Evolutionary conservation across 2,888 invertebrate genomes (phyloP).

Genomic region (Trissoscelio sp.): DNA sequence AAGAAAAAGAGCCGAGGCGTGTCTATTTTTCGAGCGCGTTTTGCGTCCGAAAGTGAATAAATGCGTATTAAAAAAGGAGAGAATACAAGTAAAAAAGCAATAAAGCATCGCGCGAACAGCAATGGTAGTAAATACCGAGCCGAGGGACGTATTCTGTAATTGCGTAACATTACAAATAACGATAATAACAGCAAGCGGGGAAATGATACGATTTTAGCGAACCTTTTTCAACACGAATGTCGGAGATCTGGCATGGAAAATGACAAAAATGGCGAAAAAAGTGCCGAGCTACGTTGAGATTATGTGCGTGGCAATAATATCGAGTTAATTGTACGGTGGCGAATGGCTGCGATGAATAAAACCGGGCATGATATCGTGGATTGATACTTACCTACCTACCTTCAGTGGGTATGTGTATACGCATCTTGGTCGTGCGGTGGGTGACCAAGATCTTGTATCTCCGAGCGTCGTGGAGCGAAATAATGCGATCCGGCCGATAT

Average conservation of each 20-base stretch:
- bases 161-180: constrained; percentile 54
- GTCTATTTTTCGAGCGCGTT: constrained; percentile 34
- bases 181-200: constrained; percentile 45
- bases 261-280: constrained; percentile 69
- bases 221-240: constrained; percentile 50
- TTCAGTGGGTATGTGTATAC: constrained; percentile 1
- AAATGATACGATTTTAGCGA: constrained; percentile 57
- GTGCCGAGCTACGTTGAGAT: constrained; percentile 73
- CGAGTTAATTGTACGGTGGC: constrained; percentile 75
- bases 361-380: constrained; percentile 15
- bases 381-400: constrained; percentile 10
- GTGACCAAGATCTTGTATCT: constrained; percentile 45
- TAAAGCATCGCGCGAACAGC: constrained; percentile 47
- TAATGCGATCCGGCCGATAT: constrained; percentile 34
- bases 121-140: constrained; percentile 55
- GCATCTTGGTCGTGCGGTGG: neutral
- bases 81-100: constrained; percentile 35
- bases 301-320: constrained; percentile 73
- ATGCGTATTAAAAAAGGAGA: constrained; percentile 31
- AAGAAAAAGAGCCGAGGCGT: constrained; percentile 9
- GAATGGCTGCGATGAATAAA: constrained; percentile 40
- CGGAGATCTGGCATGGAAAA: constrained; percentile 44
- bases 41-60: constrained; percentile 54
- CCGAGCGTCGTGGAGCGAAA: constrained; percentile 29
- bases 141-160: constrained; percentile 48